A percentile compares a stretch with the other conserved stretches of the same genome.
phyloP scores from a whole-genome alignment of 1,140 invertebrate species.

The Meloidogyne floridensis region DNA sequence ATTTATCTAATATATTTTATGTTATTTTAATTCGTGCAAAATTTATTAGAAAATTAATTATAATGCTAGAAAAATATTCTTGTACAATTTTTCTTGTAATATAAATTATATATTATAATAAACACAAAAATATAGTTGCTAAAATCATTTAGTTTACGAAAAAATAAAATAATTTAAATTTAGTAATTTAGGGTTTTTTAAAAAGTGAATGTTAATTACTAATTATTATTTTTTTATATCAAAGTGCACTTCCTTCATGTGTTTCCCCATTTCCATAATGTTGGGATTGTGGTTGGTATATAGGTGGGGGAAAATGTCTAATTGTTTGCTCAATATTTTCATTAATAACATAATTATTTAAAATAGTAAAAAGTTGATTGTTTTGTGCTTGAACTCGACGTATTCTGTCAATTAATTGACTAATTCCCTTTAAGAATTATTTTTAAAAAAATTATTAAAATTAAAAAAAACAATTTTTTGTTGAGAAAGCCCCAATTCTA shows the following conservation, averaged over 20 bases:
- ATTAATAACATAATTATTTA: constrained; percentile 75
- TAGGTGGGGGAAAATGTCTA: constrained; percentile 40
- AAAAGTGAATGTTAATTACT: neutral
- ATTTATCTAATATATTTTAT: too few species aligned
- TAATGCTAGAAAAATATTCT: too few species aligned
- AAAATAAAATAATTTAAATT: too few species aligned
- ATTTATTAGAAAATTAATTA: neutral
- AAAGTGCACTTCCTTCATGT: constrained; percentile 20
- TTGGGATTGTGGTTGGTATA: constrained; percentile 32
- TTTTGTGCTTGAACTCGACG: constrained; percentile 95
- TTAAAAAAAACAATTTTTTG: constrained; percentile 14
- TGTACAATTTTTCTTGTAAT: neutral
- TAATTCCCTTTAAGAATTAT: constrained; percentile 76
- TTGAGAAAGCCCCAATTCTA: constrained; percentile 69
- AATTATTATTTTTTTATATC: neutral
- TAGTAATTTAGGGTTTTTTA: too few species aligned
- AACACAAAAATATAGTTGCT: neutral
- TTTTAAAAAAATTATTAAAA: constrained; percentile 12
- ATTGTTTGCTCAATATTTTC: constrained; percentile 35
- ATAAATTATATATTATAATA: neutral
- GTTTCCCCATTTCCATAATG: constrained; percentile 19
- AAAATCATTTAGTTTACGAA: neutral
- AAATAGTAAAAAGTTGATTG: constrained; percentile 94
- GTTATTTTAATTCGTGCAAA: neutral
- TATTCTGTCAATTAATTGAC: constrained; percentile 94